Evolutionary conservation across 2,888 invertebrate genomes (phyloP).

Genomic region (Chrysopilus asiliformis): DNA sequence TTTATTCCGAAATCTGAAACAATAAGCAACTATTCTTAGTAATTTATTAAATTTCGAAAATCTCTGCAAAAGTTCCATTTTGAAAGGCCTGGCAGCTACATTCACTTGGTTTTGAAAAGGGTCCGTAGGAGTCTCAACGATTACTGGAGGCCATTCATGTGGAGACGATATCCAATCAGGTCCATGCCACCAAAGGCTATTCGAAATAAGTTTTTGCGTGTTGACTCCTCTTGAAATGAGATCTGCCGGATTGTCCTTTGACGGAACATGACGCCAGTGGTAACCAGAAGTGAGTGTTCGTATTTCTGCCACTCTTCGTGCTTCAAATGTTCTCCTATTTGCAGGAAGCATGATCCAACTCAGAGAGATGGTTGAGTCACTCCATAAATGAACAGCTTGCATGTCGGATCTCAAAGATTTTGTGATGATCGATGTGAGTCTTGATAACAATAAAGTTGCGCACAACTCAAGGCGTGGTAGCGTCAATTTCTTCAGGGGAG

Average conservation of each 20-base stretch:
- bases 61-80: too few species aligned
- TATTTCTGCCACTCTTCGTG: neutral
- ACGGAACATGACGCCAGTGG: slow-evolving; percentile 12
- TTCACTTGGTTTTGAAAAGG: too few species aligned
- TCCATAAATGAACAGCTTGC: neutral
- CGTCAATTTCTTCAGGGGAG: neutral
- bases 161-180: too few species aligned
- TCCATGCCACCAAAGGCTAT: slow-evolving; percentile 11
- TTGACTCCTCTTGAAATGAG: too few species aligned
- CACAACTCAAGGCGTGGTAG: slow-evolving; percentile 1
- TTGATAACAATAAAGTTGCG: neutral
- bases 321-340: neutral
- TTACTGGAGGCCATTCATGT: too few species aligned
- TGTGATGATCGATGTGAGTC: neutral
- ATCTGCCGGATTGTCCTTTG: too few species aligned
- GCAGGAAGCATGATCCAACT: slow-evolving; percentile 1
- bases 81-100: too few species aligned
- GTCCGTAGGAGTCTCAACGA: too few species aligned
- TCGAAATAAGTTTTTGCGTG: slow-evolving; percentile 5
- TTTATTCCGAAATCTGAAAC: neutral
- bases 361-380: slow-evolving; percentile 1
- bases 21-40: neutral
- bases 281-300: neutral
- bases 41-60: too few species aligned
- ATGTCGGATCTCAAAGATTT: neutral